Conservation (phyloP, 2,797 vertebrate genomes). For the Fringilla coelebs region DNA sequence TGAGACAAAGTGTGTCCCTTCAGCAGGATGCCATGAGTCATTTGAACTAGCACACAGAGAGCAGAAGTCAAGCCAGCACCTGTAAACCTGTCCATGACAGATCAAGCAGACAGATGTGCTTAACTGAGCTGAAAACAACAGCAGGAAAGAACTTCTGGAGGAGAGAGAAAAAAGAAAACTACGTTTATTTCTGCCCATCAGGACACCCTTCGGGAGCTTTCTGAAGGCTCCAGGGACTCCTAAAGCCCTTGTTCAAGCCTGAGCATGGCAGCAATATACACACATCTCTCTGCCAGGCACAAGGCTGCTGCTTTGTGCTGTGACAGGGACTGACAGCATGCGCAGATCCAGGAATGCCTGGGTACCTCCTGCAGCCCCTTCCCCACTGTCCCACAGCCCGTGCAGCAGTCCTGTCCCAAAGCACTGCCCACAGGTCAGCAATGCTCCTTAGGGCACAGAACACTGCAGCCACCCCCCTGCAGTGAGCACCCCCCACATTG, state of each 20-base stretch:
- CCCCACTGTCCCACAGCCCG: not conserved
- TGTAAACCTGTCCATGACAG: not conserved
- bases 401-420: not conserved
- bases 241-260: not conserved
- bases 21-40: not conserved
- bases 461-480: not conserved
- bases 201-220: not conserved
- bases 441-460: not conserved
- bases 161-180: not conserved
- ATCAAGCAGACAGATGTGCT: not conserved
- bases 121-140: not conserved
- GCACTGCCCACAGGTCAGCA: not conserved
- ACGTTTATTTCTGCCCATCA: not conserved
- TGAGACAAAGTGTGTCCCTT: not conserved
- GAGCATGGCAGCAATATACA: not conserved
- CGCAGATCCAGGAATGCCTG: not conserved
- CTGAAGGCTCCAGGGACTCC: not conserved
- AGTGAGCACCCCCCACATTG: not conserved
- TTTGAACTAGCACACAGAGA: not conserved
- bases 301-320: not conserved
- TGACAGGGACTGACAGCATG: not conserved
- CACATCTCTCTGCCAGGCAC: not conserved
- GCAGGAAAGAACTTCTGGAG: not conserved
- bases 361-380: not conserved
- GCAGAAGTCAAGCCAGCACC: not conserved